Conservation (phyloP, 2,113 vertebrate genomes). For the Aleadryas rufinucha region DNA sequence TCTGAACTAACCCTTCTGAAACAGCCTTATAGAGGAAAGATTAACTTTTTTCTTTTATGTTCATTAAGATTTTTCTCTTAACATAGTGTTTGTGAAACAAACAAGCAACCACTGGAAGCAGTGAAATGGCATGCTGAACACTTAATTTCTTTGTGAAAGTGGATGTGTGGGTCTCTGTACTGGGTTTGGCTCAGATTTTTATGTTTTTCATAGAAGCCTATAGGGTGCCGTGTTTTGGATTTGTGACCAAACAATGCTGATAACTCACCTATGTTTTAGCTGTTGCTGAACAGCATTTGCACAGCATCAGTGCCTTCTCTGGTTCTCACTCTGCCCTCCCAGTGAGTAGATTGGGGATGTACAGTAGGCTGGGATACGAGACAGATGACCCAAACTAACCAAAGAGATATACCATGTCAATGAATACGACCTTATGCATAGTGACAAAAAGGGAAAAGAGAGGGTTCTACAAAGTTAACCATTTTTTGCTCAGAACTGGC, state of each 20-base stretch:
- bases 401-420: background rate
- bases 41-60: background rate
- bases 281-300: background rate
- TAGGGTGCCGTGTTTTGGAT: background rate
- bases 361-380: rapidly evolving
- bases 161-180: background rate
- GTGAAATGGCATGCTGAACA: background rate
- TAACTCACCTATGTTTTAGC: background rate
- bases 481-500: background rate
- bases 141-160: background rate
- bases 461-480: background rate
- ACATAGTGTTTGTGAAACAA: background rate
- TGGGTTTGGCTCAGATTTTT: background rate
- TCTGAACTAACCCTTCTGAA: background rate
- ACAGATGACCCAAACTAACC: background rate
- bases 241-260: background rate
- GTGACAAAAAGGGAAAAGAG: background rate
- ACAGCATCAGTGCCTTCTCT: background rate
- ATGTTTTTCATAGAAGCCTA: background rate
- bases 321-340: background rate
- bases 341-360: background rate
- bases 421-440: background rate
- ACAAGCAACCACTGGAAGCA: background rate
- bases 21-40: background rate
- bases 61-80: background rate